Evolutionary conservation across 2,888 invertebrate genomes (phyloP).

Genomic region (Ophion slaviceki): DNA sequence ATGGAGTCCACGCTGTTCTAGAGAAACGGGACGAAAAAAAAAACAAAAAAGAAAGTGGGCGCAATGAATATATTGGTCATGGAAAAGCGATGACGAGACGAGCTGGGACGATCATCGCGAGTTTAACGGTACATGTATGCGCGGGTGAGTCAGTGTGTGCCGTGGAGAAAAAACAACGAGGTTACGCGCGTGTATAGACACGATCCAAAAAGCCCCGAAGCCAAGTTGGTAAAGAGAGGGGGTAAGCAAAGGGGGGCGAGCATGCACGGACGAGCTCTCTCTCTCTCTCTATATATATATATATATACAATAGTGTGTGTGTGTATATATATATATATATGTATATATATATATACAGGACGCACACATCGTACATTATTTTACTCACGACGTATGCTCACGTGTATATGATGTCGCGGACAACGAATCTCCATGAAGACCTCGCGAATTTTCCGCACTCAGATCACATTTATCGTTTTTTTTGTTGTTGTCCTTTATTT

Average conservation of each 20-base stretch:
- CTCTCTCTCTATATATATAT: too few relatives aligned
- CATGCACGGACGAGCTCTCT: not conserved
- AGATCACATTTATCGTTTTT: not conserved
- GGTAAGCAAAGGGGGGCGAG: not conserved
- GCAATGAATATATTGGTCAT: constrained; percentile 40
- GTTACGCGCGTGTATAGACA: not conserved
- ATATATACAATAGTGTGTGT: too few relatives aligned
- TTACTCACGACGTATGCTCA: constrained; percentile 30
- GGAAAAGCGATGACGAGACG: constrained; percentile 46
- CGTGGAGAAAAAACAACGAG: not conserved
- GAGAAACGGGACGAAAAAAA: constrained; percentile 13
- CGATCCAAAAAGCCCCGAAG: constrained; percentile 1
- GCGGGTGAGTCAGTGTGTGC: not conserved
- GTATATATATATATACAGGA: not conserved
- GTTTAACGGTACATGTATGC: constrained; percentile 46
- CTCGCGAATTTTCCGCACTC: constrained; percentile 20
- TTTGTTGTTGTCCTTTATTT: not conserved
- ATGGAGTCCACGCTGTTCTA: constrained; percentile 8
- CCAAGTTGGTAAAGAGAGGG: not conserved
- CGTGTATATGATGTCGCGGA: constrained; percentile 37
- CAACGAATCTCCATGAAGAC: constrained; percentile 52
- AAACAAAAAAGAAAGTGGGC: not conserved
- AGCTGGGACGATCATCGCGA: constrained; percentile 28
- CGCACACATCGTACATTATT: constrained; percentile 5
- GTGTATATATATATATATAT: too few relatives aligned